These are phyloP conservation scores for Lipophrys pholis DNA, from an alignment of 2,113 vertebrate species.

Conservation along the genomic window DNA sequence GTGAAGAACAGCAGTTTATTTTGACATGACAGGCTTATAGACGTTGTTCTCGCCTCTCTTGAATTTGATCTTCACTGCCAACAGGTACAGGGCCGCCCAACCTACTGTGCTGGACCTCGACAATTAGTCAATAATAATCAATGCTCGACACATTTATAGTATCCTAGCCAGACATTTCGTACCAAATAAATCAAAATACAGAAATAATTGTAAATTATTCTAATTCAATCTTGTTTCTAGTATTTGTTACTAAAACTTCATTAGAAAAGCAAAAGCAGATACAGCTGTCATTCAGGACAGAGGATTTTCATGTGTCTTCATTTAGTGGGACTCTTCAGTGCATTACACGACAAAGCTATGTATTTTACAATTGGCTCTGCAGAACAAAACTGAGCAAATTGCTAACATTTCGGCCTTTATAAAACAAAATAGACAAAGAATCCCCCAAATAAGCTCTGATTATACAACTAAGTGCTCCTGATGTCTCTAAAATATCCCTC, in stretches of 20 bases:
- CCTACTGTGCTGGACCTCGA: constrained; percentile 15
- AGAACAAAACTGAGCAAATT: not conserved
- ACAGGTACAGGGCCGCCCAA: constrained; percentile 29
- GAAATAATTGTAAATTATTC: not conserved
- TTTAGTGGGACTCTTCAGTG: too few species aligned
- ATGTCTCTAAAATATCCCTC: constrained; percentile 78
- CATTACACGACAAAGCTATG: not conserved
- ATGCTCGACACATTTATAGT: too few species aligned
- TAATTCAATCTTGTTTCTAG: not conserved
- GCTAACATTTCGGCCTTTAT: not conserved
- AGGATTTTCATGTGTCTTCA: not conserved
- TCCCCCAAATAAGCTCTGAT: constrained; percentile 29
- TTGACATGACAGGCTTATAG: constrained; percentile 13
- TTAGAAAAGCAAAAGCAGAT: constrained; percentile 30
- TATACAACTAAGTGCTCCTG: constrained; percentile 11
- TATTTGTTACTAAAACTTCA: constrained; percentile 4
- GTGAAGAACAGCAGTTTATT: constrained; percentile 18
- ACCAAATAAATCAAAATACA: too few species aligned
- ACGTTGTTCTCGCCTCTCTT: not conserved
- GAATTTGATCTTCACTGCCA: constrained; percentile 33
- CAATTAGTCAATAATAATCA: not conserved
- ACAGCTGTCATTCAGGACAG: constrained; percentile 15
- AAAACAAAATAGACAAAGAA: not conserved
- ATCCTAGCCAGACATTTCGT: too few species aligned
- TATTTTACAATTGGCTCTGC: constrained; percentile 3